A percentile compares a stretch with the other conserved stretches of the same genome.
Evolutionary conservation across 2,797 vertebrate genomes (phyloP).

Genomic region (Parotocinclus haroldoi): DNA sequence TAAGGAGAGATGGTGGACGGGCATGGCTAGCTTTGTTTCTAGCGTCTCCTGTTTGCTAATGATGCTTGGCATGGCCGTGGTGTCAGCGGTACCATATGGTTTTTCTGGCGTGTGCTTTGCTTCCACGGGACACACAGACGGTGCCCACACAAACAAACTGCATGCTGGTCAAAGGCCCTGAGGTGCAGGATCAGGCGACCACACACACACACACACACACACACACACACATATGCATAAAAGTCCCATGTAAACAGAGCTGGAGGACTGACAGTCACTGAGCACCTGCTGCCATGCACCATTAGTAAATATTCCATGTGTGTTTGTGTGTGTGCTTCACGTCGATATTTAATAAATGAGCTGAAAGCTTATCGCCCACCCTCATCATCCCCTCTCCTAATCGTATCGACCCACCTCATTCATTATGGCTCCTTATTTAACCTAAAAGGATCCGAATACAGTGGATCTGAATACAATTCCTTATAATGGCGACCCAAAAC

Average conservation of each 20-base stretch:
- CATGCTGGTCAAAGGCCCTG: constrained; percentile 65
- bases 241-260: constrained; percentile 33
- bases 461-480: constrained; percentile 27
- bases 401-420: not conserved
- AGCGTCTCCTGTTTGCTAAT: constrained; percentile 68
- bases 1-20: constrained; percentile 37
- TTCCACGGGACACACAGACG: constrained; percentile 65
- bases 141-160: constrained; percentile 61
- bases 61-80: constrained; percentile 59
- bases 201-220: constrained; percentile 32
- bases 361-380: not conserved
- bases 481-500: not conserved
- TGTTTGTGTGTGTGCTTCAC: not conserved
- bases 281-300: constrained; percentile 19
- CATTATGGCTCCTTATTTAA: not conserved
- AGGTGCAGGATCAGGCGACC: constrained; percentile 55
- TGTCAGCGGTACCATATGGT: constrained; percentile 70
- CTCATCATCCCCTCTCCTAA: constrained; percentile 16
- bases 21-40: constrained; percentile 68
- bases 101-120: constrained; percentile 62
- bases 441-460: not conserved
- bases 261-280: constrained; percentile 31
- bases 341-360: constrained; percentile 13
- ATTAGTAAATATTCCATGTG: constrained; percentile 31
- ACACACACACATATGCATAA: constrained; percentile 23